Base-by-base conservation (phyloP, 2,113 vertebrate species). In the Enhydra lutris region DNA sequence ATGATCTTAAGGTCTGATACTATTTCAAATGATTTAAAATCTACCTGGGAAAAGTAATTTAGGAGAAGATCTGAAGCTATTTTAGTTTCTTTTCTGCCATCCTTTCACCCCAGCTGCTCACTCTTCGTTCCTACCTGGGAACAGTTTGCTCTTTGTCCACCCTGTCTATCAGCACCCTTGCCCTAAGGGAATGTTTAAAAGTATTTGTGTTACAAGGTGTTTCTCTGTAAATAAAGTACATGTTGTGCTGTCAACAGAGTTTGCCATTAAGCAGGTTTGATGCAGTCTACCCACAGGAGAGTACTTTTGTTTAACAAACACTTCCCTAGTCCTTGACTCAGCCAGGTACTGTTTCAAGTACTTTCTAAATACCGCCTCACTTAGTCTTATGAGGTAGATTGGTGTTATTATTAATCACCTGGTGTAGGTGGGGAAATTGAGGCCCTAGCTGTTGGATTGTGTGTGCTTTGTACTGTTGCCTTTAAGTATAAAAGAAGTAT, bases 191-290 rank as follows among this genome's bases (percentile, higher is more conserved):
- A 88, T 55, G 23, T 42, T 91, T 69, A 42, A 81, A 86, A 73
- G 47, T 59, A 6, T 71, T 78, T 95, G 83, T 79, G 39, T 91
- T 97, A 67, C 90, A 86, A 67, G 67, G 39, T 95, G 80, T 83
- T 96, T 95, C 67, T 67, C 73, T 92, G 3, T 96, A 97, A 97
- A 94, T 82, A 92, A 80, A 92, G 45, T 63, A 65, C 71, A 84
- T 89, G 71, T 85, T 94, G 23, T 94, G 45, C 55, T 82, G 45
- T 81, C 85, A 76, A 11, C 69, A 86, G n/a, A 71, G 31, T 78
- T 94, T 85, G 67, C 34, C 45, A 42, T 78, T 90, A 76, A 67
- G 18, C 50, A 82, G 36, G 31, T 86, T 50, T 67, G 71, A 78
- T 81, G 47, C 13, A 20, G 3, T 82, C 34, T 85, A 11, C 79